These are phyloP conservation scores for Plecotus auritus DNA, from an alignment of 2,113 vertebrate species.

Conservation along the genomic window DNA sequence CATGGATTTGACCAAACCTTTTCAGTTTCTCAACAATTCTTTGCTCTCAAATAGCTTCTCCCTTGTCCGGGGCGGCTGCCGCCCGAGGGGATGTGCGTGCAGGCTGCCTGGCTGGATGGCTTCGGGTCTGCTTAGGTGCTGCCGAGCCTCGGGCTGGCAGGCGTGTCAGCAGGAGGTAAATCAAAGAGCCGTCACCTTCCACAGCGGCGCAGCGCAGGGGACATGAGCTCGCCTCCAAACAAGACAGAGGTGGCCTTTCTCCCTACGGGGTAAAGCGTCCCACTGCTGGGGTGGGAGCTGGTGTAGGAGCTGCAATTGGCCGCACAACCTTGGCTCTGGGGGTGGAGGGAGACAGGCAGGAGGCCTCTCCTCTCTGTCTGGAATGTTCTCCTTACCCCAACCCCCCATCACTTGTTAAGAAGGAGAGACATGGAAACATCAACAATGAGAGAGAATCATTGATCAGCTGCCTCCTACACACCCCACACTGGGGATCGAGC, in stretches of 20 bases:
- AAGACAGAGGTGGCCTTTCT: not conserved
- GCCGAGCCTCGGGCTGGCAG: not conserved
- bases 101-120: not conserved
- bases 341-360: not conserved
- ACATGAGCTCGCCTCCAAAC: not conserved
- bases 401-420: not conserved
- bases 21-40: not conserved
- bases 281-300: not conserved
- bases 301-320: not conserved
- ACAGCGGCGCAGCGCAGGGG: not conserved
- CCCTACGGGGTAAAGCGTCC: not conserved
- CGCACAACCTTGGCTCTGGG: not conserved
- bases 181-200: slow-evolving; percentile 18
- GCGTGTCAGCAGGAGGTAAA: slow-evolving; percentile 34
- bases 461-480: too few species aligned
- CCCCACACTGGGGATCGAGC: too few species aligned
- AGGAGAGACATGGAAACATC: too few species aligned
- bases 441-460: too few species aligned
- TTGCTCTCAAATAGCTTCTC: slow-evolving; percentile 17
- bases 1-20: not conserved
- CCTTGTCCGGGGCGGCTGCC: not conserved
- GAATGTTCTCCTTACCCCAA: not conserved
- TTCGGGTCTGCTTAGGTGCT: not conserved
- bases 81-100: not conserved
- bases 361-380: not conserved